A percentile compares a stretch with the other conserved stretches of the same genome.
These are phyloP conservation scores for Andrena flavipes DNA, from an alignment of 2,888 invertebrate genomes.

Conservation along the genomic window DNA sequence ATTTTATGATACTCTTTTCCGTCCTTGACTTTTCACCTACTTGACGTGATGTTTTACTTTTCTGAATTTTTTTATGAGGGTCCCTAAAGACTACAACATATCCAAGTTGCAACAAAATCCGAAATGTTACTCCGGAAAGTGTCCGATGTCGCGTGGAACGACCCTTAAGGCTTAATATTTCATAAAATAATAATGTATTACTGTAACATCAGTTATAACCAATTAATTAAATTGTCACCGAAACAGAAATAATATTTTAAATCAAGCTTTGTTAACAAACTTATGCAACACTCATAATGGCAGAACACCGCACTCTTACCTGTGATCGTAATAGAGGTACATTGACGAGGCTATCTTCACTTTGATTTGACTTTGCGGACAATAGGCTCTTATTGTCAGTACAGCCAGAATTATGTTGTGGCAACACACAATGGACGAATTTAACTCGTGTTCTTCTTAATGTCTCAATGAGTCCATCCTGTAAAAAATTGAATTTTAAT, in stretches of 20 bases:
- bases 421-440: constrained; percentile 94
- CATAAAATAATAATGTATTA: neutral
- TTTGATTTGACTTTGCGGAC: constrained; percentile 85
- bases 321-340: constrained; percentile 95
- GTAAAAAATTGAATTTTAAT: constrained; percentile 72
- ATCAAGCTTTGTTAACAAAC: neutral
- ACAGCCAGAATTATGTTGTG: constrained; percentile 91
- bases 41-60: too few relatives aligned
- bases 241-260: neutral
- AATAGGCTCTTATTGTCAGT: constrained; percentile 86
- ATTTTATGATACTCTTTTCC: too few relatives aligned
- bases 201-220: neutral
- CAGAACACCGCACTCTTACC: constrained; percentile 85
- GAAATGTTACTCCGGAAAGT: too few relatives aligned
- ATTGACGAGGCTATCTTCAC: constrained; percentile 88
- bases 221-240: neutral
- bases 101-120: too few relatives aligned
- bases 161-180: neutral
- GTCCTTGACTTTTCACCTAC: too few relatives aligned
- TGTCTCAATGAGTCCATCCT: constrained; percentile 97
- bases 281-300: neutral
- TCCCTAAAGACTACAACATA: too few relatives aligned
- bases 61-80: too few relatives aligned
- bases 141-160: too few relatives aligned
- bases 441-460: constrained; percentile 94